These are phyloP conservation scores for Typhlomys cinereus DNA, from an alignment of 2,113 vertebrate genomes.

Conservation along the genomic window DNA sequence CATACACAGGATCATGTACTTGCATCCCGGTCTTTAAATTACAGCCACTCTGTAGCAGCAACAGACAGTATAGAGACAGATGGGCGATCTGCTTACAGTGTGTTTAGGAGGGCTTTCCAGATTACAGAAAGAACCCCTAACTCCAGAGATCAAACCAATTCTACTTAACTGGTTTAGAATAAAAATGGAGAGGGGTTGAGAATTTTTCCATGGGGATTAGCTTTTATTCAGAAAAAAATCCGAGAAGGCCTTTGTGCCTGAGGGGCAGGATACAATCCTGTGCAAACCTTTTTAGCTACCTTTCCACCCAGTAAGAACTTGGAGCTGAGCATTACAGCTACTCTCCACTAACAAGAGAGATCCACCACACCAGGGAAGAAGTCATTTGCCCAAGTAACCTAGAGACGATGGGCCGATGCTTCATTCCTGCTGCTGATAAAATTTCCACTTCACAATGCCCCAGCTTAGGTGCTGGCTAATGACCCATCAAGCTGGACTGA, in stretches of 20 bases:
- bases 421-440: neutral
- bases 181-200: neutral
- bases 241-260: conserved; percentile 16
- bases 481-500: no score
- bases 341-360: neutral
- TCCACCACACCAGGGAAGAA: neutral
- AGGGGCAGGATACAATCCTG: neutral
- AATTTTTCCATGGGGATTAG: conserved; percentile 36
- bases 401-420: neutral
- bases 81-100: neutral
- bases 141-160: conserved; percentile 6
- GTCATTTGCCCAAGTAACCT: neutral
- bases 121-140: neutral
- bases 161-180: conserved; percentile 31
- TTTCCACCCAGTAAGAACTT: conserved; percentile 20
- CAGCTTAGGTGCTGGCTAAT: neutral
- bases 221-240: conserved; percentile 50
- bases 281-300: neutral
- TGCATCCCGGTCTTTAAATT: neutral
- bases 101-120: conserved; percentile 9
- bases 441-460: neutral
- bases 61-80: conserved; percentile 42
- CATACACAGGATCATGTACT: neutral
- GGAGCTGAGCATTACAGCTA: neutral
- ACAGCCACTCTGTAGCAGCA: neutral